These are phyloP conservation scores for Cinara cedri DNA, from an alignment of 2,888 invertebrate species.

Conservation along the genomic window DNA sequence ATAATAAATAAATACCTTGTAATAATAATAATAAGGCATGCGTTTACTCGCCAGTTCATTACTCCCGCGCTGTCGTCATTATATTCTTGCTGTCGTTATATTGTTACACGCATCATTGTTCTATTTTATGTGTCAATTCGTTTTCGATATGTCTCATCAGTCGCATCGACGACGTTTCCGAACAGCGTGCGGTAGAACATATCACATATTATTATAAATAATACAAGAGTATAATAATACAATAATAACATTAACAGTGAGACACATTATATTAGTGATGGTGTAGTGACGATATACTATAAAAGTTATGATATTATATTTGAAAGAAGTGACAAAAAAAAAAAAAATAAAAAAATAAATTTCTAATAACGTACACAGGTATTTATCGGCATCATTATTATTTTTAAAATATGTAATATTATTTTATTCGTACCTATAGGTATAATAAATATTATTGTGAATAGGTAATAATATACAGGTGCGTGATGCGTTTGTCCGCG, in stretches of 20 bases:
- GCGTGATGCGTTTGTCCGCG: no score
- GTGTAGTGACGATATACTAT: neutral
- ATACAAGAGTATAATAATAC: no score
- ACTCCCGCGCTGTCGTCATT: neutral
- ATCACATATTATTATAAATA: neutral
- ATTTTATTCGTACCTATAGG: no score
- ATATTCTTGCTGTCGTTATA: neutral
- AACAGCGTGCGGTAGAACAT: constrained; percentile 14
- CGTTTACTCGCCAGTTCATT: constrained; percentile 16
- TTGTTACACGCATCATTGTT: neutral
- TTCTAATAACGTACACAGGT: neutral
- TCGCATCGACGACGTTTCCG: neutral
- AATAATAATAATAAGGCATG: neutral
- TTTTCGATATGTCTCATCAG: constrained; percentile 19
- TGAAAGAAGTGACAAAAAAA: neutral
- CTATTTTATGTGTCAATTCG: constrained; percentile 5
- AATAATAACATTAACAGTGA: neutral
- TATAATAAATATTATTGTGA: no score
- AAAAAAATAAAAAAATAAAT: neutral
- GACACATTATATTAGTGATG: constrained; percentile 42
- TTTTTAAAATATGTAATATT: no score
- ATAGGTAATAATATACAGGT: no score
- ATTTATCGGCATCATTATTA: neutral
- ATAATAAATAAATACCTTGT: no score
- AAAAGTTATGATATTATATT: constrained; percentile 16